Percentiles rank a stretch among this genome's conserved stretches.
These are phyloP conservation scores for Bombyx huttoni DNA, from an alignment of 2,888 invertebrate genomes.

Conservation along the genomic window DNA sequence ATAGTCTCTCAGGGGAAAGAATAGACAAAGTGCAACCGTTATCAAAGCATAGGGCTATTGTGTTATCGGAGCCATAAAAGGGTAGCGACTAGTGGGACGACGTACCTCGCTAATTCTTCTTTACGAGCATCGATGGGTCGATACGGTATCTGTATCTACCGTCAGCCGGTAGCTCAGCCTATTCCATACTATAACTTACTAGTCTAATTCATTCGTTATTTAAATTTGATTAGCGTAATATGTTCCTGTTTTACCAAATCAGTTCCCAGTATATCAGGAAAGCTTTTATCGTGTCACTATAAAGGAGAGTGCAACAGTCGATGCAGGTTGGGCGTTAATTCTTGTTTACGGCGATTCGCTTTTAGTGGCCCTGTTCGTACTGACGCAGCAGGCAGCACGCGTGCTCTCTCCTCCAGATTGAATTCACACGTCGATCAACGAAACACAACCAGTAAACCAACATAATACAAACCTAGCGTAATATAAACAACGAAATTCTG, in stretches of 20 bases:
- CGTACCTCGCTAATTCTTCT: slow-evolving; percentile 30
- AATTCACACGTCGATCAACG: slow-evolving; percentile 17
- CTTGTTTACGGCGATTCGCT: slow-evolving; percentile 67
- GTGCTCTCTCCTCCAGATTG: slow-evolving; percentile 30
- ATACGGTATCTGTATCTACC: slow-evolving; percentile 10
- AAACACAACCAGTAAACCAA: neutral
- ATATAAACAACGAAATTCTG: neutral
- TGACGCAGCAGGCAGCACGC: slow-evolving; percentile 20
- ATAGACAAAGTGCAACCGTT: slow-evolving; percentile 10
- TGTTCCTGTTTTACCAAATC: no score
- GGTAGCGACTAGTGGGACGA: slow-evolving; percentile 16
- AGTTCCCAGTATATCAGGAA: slow-evolving; percentile 9
- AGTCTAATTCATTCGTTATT: no score
- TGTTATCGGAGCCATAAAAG: slow-evolving; percentile 29
- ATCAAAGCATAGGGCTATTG: slow-evolving; percentile 14
- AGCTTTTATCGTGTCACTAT: slow-evolving; percentile 58
- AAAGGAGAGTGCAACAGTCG: slow-evolving; percentile 62
- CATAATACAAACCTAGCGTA: neutral
- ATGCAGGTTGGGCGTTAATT: slow-evolving; percentile 63
- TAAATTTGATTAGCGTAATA: no score
- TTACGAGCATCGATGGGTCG: slow-evolving; percentile 30
- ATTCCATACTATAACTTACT: neutral
- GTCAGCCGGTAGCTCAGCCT: neutral
- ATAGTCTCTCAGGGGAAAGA: neutral
- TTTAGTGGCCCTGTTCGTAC: slow-evolving; percentile 56